phyloP scores from a whole-genome alignment of 2,888 invertebrate genomes.

The Ophion ventricosus region DNA sequence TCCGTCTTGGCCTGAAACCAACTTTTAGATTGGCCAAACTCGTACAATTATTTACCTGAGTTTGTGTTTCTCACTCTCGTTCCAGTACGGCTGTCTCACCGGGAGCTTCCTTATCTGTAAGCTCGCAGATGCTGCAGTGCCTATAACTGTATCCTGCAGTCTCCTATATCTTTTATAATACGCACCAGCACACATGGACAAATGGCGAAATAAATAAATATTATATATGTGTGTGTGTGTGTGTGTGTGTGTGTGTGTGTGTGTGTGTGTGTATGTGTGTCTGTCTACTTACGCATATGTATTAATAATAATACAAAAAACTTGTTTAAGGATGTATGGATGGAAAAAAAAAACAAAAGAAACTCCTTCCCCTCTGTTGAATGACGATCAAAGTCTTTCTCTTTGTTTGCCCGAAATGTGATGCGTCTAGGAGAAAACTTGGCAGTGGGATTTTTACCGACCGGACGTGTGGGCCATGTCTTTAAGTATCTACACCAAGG shows the following conservation, averaged over 20 bases:
- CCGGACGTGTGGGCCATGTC: too few relatives aligned
- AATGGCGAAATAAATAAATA: neutral
- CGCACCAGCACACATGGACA: neutral
- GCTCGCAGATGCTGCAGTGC: constrained; percentile 25
- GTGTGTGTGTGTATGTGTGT: too few relatives aligned
- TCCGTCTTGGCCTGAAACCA: constrained; percentile 73
- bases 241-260: neutral
- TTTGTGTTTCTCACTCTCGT: constrained; percentile 25
- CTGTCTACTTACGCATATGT: too few relatives aligned
- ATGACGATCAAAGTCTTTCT: too few relatives aligned
- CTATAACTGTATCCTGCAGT: constrained; percentile 12
- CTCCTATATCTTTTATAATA: neutral
- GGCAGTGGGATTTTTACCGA: too few relatives aligned
- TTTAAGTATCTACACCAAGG: too few relatives aligned
- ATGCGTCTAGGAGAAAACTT: too few relatives aligned
- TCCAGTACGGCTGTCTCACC: constrained; percentile 8
- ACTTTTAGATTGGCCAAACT: constrained; percentile 75
- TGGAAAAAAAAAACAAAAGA: too few relatives aligned
- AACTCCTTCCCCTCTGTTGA: too few relatives aligned
- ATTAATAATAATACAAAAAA: too few relatives aligned
- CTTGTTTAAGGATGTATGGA: too few relatives aligned
- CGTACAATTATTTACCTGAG: constrained; percentile 72
- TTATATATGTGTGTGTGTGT: neutral
- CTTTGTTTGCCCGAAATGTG: too few relatives aligned
- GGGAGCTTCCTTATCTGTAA: constrained; percentile 32